Base-by-base conservation (phyloP, 2,888 invertebrate genomes). In the Acholoe squamosa region DNA sequence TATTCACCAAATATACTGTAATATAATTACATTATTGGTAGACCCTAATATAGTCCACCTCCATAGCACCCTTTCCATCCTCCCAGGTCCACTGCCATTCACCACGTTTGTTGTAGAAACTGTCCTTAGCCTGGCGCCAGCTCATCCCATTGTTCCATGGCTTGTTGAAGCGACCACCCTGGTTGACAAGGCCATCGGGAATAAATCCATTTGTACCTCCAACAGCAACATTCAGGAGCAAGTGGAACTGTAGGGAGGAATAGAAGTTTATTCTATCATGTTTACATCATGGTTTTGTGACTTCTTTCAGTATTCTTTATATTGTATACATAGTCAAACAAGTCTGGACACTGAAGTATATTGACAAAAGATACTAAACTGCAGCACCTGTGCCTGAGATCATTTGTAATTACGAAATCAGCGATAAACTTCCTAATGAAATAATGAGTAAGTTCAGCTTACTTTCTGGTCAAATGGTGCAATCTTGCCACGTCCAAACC, bases 151-250 rank as follows among this genome's bases (percentile, higher is more conserved):
- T 91, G 54, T 33, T 33, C 92, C 92, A 92, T 31, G 92, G 92
- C 77, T 92, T 92, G 71, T 22, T 31, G n/a, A 61, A 61, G 19
- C 33, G 33, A 5, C 89, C 89, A 19, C 88, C 88, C 25, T 33
- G 61, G 89, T 89, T 89, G 10, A 89, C 67, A 14, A 84, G 84
- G 28, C 76, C 91, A 93, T 98, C 97, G 0, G 97, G 97, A 94
- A 98, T 98, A 94, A 96, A 97, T 28, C 97, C 97, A 91, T 91
- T 91, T 0, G 97, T 96, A 0, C 98, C 98, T 0, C 98, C 98
- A 86, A 98, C 97, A 51, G 97, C 97, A 19, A 98, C 96, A 0
- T 98, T 98, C 86, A 98, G 94, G 0, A 97, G 97, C 51, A 98
- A 95, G 95, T 97, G 97, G 96, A 98, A 97, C 97, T 98, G 96